Evolutionary conservation across 2,113 vertebrate species (phyloP), one percentile per base, ranked within the genome.

Genomic region (Gambusia holbrooki): DNA sequence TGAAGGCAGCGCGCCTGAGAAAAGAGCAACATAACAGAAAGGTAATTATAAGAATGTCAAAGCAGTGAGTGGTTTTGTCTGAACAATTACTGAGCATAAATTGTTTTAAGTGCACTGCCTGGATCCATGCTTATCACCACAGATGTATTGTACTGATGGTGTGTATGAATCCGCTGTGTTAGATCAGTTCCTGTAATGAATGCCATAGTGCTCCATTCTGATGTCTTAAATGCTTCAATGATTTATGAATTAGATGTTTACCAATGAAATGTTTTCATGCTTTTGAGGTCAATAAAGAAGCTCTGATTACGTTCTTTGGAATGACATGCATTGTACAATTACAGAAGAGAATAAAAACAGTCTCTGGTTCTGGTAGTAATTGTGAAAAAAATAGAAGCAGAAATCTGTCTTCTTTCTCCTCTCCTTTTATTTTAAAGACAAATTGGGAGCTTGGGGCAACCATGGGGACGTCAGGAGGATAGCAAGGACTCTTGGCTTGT

Each of bases 41-140:
- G 51, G 51, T 58, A 58, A 58, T 58, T n/a, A 58, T 58, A 58
- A 58, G n/a, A 58, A 58, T 58, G 51, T 58, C 51, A 58, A 58
- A 25, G 51, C 51, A 25, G 51, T 58, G 51, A 58, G 51, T 58
- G 51, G 51, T 25, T 58, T 58, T 58, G 51, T 58, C 51, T 58
- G 51, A 58, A 58, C 51, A 58, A 58, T 58, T 58, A 58, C 51
- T 58, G 51, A n/a, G 7, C 51, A 58, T 25, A 58, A 58, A 58
- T 58, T 58, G 51, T 58, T 58, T 58, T n/a, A 58, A n/a, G 51
- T 58, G 51, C 51, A 58, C 6, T 8, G 22, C 3, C 17, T n/a
- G 22, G 22, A 58, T 58, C 9, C 22, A 25, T n/a, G 22, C 8
- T 58, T 58, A 22, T 58, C 51, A 58, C 51, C 51, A 54, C 51